phyloP scores from a whole-genome alignment of 2,113 vertebrate genomes.

The Crotalus horridus region DNA sequence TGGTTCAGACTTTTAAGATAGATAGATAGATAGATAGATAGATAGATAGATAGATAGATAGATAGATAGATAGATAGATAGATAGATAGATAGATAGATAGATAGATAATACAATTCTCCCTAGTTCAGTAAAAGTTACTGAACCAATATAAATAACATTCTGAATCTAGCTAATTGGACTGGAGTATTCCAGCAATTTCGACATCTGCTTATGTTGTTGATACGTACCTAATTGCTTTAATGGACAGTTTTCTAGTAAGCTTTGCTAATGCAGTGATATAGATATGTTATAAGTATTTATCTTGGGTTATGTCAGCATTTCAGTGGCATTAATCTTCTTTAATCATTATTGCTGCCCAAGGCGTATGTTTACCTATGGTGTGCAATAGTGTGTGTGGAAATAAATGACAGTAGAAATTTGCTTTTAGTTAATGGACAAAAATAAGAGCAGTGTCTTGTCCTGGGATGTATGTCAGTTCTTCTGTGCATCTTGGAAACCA shows the following conservation, averaged over 20 bases:
- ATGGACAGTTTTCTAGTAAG: constrained; percentile 11
- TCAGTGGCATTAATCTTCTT: constrained; percentile 18
- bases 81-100: too few relatives aligned
- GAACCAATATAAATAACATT: neutral
- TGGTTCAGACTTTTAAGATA: neutral
- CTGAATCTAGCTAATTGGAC: neutral
- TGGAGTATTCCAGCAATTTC: constrained; percentile 1
- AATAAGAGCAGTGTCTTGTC: neutral
- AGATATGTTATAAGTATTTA: constrained; percentile 20
- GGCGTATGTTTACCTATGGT: neutral
- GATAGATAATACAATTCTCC: neutral
- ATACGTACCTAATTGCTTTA: constrained; percentile 10
- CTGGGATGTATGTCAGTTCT: neutral
- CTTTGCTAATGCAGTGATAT: constrained; percentile 19
- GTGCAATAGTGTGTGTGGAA: neutral
- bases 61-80: too few relatives aligned
- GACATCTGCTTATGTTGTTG: constrained; percentile 3
- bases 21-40: too few relatives aligned
- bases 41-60: too few relatives aligned
- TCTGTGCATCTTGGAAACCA: neutral
- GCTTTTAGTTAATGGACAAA: constrained; percentile 14
- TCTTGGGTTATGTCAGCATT: constrained; percentile 12
- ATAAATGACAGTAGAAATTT: neutral
- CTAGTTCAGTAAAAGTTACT: neutral
- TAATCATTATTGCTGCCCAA: constrained; percentile 17